phyloP scores from a whole-genome alignment of 2,113 vertebrate genomes.

The Meriones unguiculatus region DNA sequence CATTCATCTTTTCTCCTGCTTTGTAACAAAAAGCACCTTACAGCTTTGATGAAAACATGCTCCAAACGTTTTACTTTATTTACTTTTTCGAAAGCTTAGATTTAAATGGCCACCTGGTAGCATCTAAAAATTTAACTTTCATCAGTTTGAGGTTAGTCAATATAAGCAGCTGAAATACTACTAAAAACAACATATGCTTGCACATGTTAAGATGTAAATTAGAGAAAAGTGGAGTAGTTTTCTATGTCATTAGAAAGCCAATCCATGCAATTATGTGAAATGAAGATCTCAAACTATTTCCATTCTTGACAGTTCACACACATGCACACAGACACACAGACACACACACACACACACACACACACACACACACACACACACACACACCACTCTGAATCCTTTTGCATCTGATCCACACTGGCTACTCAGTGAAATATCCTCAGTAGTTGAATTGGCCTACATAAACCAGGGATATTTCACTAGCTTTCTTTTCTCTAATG shows the following conservation, averaged over 20 bases:
- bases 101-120: not conserved
- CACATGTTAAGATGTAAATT: not conserved
- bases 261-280: not conserved
- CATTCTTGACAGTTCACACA: not conserved
- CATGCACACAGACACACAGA: not conserved
- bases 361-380: not conserved
- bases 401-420: not conserved
- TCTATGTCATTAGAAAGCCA: not conserved
- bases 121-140: not conserved
- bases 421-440: not conserved
- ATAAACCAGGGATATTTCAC: not conserved
- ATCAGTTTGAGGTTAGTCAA: not conserved
- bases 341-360: not conserved
- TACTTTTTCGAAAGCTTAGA: not conserved
- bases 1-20: no score
- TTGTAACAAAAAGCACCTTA: not conserved
- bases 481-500: not conserved
- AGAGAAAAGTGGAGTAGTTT: not conserved
- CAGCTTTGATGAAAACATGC: not conserved
- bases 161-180: not conserved
- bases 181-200: not conserved
- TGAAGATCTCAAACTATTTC: not conserved
- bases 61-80: not conserved
- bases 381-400: not conserved
- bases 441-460: fast-evolving